phyloP scores from a whole-genome alignment of 2,888 invertebrate species.

The Cordilura impudica region DNA sequence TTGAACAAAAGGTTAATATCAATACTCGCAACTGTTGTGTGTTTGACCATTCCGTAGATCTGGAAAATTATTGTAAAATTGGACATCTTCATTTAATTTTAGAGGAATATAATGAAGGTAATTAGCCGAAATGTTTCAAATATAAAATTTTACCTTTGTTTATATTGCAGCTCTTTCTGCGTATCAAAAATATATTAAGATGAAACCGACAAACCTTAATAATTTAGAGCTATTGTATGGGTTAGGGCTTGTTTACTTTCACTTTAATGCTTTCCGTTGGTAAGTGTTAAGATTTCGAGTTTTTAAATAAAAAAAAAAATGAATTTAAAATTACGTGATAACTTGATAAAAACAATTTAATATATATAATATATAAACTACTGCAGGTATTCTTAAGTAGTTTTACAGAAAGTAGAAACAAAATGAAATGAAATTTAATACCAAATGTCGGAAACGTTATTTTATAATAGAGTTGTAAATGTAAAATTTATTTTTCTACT shows the following conservation, averaged over 20 bases:
- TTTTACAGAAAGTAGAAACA: no score
- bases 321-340: no score
- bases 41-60: slow-evolving; percentile 80
- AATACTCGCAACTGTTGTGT: neutral
- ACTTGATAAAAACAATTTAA: no score
- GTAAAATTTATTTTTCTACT: no score
- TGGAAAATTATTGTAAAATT: slow-evolving; percentile 94
- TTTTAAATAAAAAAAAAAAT: no score
- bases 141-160: slow-evolving; percentile 64
- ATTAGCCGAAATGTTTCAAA: neutral
- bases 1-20: neutral
- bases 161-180: slow-evolving; percentile 91
- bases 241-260: slow-evolving; percentile 96
- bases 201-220: slow-evolving; percentile 89
- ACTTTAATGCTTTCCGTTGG: slow-evolving; percentile 97
- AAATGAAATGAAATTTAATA: no score
- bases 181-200: slow-evolving; percentile 93
- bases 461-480: no score
- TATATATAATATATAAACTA: no score
- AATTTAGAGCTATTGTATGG: slow-evolving; percentile 96
- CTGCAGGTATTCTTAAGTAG: no score
- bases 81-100: slow-evolving; percentile 96
- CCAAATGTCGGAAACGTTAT: no score
- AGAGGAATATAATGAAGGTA: slow-evolving; percentile 97
- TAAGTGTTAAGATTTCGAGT: slow-evolving; percentile 86